Evolutionary conservation across 1,140 invertebrate species (phyloP).

Genomic region (Zaprionus capensis): DNA sequence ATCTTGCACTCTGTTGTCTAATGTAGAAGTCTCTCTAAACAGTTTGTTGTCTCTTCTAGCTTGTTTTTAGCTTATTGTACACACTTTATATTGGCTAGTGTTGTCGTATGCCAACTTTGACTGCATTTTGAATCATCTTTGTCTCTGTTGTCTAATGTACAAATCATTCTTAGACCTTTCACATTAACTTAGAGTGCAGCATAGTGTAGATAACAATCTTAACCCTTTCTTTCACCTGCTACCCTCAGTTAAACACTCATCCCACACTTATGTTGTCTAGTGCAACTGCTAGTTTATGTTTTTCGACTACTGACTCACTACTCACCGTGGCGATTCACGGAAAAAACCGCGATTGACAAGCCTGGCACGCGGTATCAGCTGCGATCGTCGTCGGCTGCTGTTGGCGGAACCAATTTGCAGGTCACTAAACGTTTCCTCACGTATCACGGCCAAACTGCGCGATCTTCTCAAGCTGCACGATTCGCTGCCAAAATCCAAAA

Average conservation of each 20-base stretch:
- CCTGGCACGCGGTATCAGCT: constrained; percentile 91
- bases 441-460: constrained; percentile 90
- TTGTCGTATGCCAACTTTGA: not conserved
- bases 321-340: constrained; percentile 85
- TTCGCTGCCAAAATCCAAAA: constrained; percentile 83
- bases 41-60: not conserved
- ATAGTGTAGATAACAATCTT: too few relatives aligned
- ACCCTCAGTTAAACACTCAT: not conserved
- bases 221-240: too few relatives aligned
- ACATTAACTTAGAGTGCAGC: too few relatives aligned
- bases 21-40: too few relatives aligned
- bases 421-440: constrained; percentile 89
- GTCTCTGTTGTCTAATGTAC: too few relatives aligned
- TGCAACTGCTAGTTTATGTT: not conserved
- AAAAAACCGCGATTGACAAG: constrained; percentile 90
- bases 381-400: constrained; percentile 87
- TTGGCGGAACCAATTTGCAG: constrained; percentile 86
- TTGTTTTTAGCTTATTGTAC: not conserved
- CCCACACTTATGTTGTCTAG: not conserved
- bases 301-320: constrained; percentile 49
- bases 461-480: constrained; percentile 89
- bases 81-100: not conserved
- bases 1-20: too few relatives aligned
- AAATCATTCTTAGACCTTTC: too few relatives aligned
- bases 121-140: rapidly evolving